These are phyloP conservation scores for Ormyrus rosae DNA, from an alignment of 2,888 invertebrate species.

Conservation along the genomic window DNA sequence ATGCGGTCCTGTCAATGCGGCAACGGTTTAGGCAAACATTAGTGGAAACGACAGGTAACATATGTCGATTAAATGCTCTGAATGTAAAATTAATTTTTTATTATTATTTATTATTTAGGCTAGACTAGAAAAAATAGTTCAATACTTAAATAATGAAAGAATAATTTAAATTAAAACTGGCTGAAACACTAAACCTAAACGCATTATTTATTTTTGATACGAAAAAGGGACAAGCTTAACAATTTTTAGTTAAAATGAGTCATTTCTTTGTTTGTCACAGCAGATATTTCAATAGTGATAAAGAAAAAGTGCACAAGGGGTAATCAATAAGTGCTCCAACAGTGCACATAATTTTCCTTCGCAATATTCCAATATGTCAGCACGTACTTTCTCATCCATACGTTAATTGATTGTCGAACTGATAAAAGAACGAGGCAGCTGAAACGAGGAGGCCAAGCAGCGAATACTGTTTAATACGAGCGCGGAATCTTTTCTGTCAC, in stretches of 20 bases:
- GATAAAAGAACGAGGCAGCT: neutral
- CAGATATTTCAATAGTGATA: neutral
- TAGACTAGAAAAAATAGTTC: too few species aligned
- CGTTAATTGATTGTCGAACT: conserved; percentile 23
- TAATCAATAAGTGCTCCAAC: conserved; percentile 12
- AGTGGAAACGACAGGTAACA: too few species aligned
- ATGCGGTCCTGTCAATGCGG: too few species aligned
- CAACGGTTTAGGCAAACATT: too few species aligned
- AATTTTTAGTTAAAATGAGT: conserved; percentile 22
- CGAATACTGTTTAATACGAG: neutral
- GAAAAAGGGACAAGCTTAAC: too few species aligned
- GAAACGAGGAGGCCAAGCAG: neutral
- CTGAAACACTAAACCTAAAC: too few species aligned
- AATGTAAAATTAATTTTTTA: too few species aligned
- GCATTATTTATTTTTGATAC: too few species aligned
- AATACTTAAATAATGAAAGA: too few species aligned
- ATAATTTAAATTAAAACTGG: too few species aligned
- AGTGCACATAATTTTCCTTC: conserved; percentile 13
- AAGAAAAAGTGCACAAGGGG: neutral
- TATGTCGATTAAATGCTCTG: too few species aligned
- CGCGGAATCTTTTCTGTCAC: conserved; percentile 38
- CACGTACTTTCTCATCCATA: conserved; percentile 1
- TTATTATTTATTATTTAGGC: too few species aligned
- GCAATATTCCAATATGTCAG: conserved; percentile 14
- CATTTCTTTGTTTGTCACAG: conserved; percentile 19